Percentiles rank a stretch among this genome's conserved stretches.
These are phyloP conservation scores for Amazona vittata DNA, from an alignment of 2,113 vertebrate genomes.

Conservation along the genomic window DNA sequence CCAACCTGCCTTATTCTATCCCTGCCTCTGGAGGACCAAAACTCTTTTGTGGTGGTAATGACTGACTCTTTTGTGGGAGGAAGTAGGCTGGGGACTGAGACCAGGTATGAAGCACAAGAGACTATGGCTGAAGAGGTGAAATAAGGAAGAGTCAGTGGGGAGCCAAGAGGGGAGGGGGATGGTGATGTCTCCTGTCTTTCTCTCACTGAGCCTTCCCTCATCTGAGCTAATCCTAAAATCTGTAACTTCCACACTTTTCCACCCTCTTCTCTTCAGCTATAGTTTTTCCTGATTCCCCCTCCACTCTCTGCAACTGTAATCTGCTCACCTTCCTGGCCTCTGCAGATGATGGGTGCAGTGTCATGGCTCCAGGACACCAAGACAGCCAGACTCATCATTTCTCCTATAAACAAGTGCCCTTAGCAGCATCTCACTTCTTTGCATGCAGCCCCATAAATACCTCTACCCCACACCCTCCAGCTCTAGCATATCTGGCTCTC, in stretches of 20 bases:
- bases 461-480: background rate
- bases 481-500: background rate
- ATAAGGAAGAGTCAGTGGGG: background rate
- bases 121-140: background rate
- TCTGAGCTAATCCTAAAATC: background rate
- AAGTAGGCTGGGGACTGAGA: background rate
- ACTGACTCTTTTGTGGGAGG: background rate
- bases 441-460: background rate
- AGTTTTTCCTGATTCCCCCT: background rate
- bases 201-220: background rate
- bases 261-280: background rate
- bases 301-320: background rate
- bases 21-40: background rate
- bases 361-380: background rate
- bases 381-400: background rate
- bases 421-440: background rate
- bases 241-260: background rate
- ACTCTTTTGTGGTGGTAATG: background rate
- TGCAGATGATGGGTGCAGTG: background rate
- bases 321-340: background rate
- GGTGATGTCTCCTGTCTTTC: background rate
- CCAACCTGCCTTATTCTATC: background rate
- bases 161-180: fast-evolving
- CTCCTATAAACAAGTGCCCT: background rate
- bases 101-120: background rate